Conservation (phyloP, 2,888 invertebrate species). For the Didymodactylos carnosus region DNA sequence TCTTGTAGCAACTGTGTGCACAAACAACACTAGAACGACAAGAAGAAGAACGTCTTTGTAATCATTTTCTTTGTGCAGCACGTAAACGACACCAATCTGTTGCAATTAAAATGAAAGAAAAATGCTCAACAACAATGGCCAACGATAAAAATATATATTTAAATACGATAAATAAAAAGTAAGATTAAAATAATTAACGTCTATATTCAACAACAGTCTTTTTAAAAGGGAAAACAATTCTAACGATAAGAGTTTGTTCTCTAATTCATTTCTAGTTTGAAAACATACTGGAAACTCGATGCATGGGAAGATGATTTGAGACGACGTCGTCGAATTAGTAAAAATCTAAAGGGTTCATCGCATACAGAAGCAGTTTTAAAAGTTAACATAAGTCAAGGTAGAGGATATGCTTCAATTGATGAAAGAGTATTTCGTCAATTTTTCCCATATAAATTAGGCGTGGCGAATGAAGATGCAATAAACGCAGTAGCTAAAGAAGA, state of each 20-base stretch:
- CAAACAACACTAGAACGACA: constrained; percentile 66
- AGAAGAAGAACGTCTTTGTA: constrained; percentile 89
- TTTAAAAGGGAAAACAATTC: neutral
- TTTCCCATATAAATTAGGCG: too few relatives aligned
- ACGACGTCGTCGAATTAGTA: constrained; percentile 74
- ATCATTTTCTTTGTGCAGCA: constrained; percentile 85
- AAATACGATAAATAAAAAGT: too few relatives aligned
- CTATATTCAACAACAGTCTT: neutral
- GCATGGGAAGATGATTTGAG: constrained; percentile 98
- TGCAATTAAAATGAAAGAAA: constrained; percentile 65
- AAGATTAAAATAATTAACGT: too few relatives aligned
- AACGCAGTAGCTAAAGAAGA: constrained; percentile 48
- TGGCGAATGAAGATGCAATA: constrained; percentile 40
- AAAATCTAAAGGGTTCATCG: constrained; percentile 74
- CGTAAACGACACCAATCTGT: constrained; percentile 74
- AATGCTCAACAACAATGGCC: constrained; percentile 39
- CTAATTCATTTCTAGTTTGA: too few relatives aligned
- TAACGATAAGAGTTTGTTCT: too few relatives aligned
- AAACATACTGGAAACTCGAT: constrained; percentile 71
- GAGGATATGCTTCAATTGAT: constrained; percentile 44
- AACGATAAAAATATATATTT: constrained; percentile 47
- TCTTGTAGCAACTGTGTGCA: constrained; percentile 76
- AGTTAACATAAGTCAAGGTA: too few relatives aligned
- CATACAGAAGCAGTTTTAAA: constrained; percentile 62
- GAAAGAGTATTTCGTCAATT: too few relatives aligned